A percentile compares a stretch with the other conserved stretches of the same genome.
These are phyloP conservation scores for Nycteola revayana DNA, from an alignment of 2,888 invertebrate species.

Conservation along the genomic window DNA sequence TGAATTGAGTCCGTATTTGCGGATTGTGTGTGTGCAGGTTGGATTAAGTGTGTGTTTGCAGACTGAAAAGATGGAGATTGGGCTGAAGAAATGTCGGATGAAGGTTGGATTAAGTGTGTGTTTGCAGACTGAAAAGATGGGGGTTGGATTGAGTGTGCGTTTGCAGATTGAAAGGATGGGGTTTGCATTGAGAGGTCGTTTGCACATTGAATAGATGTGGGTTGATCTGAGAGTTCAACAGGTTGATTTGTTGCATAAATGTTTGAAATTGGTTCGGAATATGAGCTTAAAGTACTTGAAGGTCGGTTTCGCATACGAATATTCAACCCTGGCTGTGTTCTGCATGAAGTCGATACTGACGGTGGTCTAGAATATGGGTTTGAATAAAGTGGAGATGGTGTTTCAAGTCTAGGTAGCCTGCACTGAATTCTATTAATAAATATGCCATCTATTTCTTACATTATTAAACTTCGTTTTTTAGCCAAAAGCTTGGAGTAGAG, in stretches of 20 bases:
- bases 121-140: slow-evolving; percentile 13
- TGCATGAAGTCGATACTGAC: slow-evolving; percentile 16
- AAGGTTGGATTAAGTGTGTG: slow-evolving; percentile 11
- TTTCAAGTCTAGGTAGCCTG: slow-evolving; percentile 10
- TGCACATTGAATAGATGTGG: slow-evolving; percentile 15
- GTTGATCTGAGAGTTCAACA: slow-evolving; percentile 20
- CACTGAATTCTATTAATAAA: slow-evolving; percentile 13
- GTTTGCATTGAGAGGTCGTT: slow-evolving; percentile 16
- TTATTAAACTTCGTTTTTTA: slow-evolving; percentile 20
- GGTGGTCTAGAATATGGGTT: slow-evolving; percentile 5
- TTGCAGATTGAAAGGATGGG: slow-evolving; percentile 12
- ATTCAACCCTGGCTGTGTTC: too few relatives aligned
- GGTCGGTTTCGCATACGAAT: slow-evolving; percentile 16
- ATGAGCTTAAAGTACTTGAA: slow-evolving; percentile 13
- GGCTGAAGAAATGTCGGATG: slow-evolving; percentile 7
- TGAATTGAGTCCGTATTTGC: slow-evolving; percentile 14
- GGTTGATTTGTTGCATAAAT: slow-evolving; percentile 20
- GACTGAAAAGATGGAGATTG: slow-evolving; percentile 10
- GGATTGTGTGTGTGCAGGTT: slow-evolving; percentile 9
- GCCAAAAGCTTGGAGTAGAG: slow-evolving; percentile 16
- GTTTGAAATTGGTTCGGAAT: slow-evolving; percentile 20
- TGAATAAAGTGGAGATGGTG: slow-evolving; percentile 8
- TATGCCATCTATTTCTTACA: slow-evolving; percentile 20
- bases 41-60: slow-evolving; percentile 13
- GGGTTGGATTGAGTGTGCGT: slow-evolving; percentile 13